Conservation (phyloP, 2,888 invertebrate species). For the Apamea monoglypha region DNA sequence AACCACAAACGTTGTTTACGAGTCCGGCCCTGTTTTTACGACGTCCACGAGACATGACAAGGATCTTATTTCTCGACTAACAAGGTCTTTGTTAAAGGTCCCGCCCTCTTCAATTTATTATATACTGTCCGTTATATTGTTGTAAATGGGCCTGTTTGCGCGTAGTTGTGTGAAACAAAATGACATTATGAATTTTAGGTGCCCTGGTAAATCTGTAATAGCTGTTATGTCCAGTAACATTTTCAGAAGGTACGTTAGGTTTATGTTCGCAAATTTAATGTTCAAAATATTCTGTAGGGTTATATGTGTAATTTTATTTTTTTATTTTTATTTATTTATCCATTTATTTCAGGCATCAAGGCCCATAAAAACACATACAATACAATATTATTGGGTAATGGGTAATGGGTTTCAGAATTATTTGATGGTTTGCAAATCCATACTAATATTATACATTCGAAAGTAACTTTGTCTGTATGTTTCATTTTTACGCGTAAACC, state of each 20-base stretch:
- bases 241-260: neutral
- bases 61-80: constrained; percentile 65
- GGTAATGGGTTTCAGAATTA: neutral
- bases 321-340: too few relatives aligned
- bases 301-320: too few relatives aligned
- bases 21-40: constrained; percentile 68
- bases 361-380: too few relatives aligned
- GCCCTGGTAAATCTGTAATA: constrained; percentile 1
- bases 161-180: constrained; percentile 32
- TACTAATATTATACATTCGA: too few relatives aligned
- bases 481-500: neutral
- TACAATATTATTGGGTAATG: too few relatives aligned
- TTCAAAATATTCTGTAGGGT: neutral
- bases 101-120: constrained; percentile 48
- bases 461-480: too few relatives aligned
- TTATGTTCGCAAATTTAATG: constrained; percentile 15
- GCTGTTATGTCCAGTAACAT: constrained; percentile 6
- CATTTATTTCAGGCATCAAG: too few relatives aligned
- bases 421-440: constrained; percentile 3
- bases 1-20: constrained; percentile 66
- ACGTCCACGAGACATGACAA: constrained; percentile 64
- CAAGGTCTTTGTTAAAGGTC: constrained; percentile 60
- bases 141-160: constrained; percentile 12
- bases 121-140: constrained; percentile 35
- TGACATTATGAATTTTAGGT: constrained; percentile 20